Evolutionary conservation across 1,140 invertebrate species (phyloP).

Genomic region (Drosophila bifasciata): DNA sequence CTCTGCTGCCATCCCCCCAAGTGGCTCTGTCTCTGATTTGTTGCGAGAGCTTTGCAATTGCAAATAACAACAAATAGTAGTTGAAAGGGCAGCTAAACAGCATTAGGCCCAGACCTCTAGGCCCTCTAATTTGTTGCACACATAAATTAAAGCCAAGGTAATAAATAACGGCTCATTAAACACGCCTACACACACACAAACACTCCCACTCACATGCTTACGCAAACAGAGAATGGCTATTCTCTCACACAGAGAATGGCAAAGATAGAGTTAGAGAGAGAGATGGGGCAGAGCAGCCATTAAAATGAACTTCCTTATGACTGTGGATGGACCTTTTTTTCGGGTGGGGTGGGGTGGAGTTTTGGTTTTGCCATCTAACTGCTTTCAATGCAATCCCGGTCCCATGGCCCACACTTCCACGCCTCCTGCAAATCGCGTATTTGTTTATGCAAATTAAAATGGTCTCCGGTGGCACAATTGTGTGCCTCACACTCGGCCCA

Average conservation of each 20-base stretch:
- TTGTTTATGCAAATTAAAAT: conserved; percentile 65
- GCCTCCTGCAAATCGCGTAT: conserved; percentile 31
- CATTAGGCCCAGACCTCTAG: conserved; percentile 37
- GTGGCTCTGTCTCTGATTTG: conserved; percentile 8
- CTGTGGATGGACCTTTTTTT: conserved; percentile 29
- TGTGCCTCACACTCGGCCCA: not conserved
- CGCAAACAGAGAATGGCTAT: conserved; percentile 8
- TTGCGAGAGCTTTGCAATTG: conserved; percentile 46
- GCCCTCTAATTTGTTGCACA: conserved; percentile 74
- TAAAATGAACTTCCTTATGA: conserved; percentile 57
- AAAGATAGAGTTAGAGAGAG: conserved; percentile 11
- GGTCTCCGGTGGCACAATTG: conserved; percentile 1
- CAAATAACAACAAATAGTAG: conserved; percentile 56
- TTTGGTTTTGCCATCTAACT: conserved; percentile 1
- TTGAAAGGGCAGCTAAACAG: conserved; percentile 52
- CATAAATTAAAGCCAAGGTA: conserved; percentile 76
- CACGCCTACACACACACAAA: conserved; percentile 26
- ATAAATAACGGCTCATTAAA: conserved; percentile 80
- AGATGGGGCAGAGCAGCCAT: conserved; percentile 28
- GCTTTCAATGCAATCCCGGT: conserved; percentile 7
- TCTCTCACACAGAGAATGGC: conserved; percentile 12
- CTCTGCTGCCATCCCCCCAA: not conserved
- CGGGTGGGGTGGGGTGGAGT: too few species aligned
- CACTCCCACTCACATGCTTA: conserved; percentile 20
- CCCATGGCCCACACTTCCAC: not conserved